Conservation (phyloP, 2,888 invertebrate genomes). For the Sacculina carcini region DNA sequence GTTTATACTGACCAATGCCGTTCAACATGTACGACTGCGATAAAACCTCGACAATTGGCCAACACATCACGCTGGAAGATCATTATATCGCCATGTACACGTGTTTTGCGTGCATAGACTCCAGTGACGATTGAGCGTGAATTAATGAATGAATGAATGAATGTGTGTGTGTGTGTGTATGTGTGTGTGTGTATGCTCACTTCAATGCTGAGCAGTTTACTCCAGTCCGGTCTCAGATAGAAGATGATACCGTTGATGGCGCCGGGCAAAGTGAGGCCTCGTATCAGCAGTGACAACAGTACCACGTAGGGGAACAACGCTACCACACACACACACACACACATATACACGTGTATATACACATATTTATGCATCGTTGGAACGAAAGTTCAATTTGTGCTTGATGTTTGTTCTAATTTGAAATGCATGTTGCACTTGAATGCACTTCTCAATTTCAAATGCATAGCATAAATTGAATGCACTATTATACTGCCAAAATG, state of each 20-base stretch:
- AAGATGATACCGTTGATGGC: conserved; percentile 44
- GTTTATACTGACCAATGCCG: no score
- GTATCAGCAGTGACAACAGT: conserved; percentile 40
- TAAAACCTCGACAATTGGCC: no score
- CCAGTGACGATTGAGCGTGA: not conserved
- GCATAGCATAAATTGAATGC: no score
- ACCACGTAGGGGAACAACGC: conserved; percentile 22
- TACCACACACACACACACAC: no score
- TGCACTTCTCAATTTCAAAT: no score
- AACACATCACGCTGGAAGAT: conserved; percentile 1
- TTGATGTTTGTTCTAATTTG: no score
- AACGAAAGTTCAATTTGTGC: no score
- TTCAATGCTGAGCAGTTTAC: conserved; percentile 36
- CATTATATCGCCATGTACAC: not conserved
- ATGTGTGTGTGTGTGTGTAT: not conserved
- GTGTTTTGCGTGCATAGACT: not conserved
- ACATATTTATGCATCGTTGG: no score
- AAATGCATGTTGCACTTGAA: no score
- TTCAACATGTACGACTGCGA: no score
- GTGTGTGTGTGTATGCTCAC: conserved; percentile 23
- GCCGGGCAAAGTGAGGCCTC: conserved; percentile 36
- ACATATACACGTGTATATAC: no score
- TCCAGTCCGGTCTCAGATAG: conserved; percentile 54
- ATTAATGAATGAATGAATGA: not conserved
- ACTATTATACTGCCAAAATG: no score